Percentiles rank a stretch among this genome's conserved stretches.
These are phyloP conservation scores for Agonopterix subpropinquella DNA, from an alignment of 2,888 invertebrate species.

Conservation along the genomic window DNA sequence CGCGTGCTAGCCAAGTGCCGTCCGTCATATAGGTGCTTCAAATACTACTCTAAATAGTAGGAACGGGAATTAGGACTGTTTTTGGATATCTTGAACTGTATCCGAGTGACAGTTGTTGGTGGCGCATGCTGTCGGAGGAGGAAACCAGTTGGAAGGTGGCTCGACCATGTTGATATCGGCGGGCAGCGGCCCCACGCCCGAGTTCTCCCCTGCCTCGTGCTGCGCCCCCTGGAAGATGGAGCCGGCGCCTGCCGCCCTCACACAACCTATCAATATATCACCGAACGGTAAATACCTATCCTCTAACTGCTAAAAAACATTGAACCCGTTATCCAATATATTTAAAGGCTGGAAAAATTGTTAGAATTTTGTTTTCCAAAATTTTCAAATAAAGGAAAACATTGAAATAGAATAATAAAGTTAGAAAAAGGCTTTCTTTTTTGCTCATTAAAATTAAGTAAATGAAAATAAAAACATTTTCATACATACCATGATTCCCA, in stretches of 20 bases:
- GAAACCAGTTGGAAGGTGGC: constrained; percentile 46
- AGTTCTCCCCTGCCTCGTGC: constrained; percentile 75
- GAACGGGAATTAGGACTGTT: constrained; percentile 16
- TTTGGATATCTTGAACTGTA: constrained; percentile 35
- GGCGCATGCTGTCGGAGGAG: constrained; percentile 47
- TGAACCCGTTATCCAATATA: too few species aligned
- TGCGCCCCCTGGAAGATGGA: constrained; percentile 80
- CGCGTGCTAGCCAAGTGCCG: constrained; percentile 59
- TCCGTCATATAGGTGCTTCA: constrained; percentile 40
- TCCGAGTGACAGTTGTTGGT: constrained; percentile 23
- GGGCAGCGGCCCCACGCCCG: constrained; percentile 76
- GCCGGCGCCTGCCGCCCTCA: constrained; percentile 67
- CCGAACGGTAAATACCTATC: constrained; percentile 59
- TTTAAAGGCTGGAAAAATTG: too few species aligned
- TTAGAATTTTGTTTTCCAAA: too few species aligned
- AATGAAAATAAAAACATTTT: too few species aligned
- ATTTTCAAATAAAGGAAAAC: too few species aligned
- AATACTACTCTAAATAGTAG: constrained; percentile 1
- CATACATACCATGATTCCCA: too few species aligned
- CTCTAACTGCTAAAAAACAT: too few species aligned
- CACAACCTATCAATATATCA: constrained; percentile 75
- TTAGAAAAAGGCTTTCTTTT: too few species aligned
- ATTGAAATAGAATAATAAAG: too few species aligned
- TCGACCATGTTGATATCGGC: constrained; percentile 80
- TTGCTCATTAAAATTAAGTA: too few species aligned